Conservation (phyloP, 1,140 invertebrate species). For the Galendromus occidentalis region DNA sequence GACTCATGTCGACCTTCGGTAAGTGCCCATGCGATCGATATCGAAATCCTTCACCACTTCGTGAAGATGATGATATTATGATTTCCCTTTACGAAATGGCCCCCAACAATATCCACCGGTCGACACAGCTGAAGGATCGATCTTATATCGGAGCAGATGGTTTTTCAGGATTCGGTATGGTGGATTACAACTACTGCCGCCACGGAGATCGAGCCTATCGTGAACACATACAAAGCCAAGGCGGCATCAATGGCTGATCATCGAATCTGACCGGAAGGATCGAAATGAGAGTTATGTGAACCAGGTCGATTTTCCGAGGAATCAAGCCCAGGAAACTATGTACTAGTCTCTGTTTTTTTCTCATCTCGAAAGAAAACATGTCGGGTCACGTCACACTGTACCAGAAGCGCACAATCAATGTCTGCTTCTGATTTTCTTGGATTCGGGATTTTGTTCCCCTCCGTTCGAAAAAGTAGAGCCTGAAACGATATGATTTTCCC, state of each 20-base stretch:
- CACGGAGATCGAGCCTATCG: background rate
- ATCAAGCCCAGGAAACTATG: no score
- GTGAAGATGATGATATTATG: background rate
- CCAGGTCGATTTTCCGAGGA: no score
- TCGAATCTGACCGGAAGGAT: no score
- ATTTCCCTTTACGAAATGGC: background rate
- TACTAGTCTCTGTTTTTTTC: no score
- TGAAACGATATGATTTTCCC: no score
- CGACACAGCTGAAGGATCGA: background rate
- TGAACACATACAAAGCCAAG: background rate
- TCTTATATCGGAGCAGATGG: background rate
- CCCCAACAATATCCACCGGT: background rate
- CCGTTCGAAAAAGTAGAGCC: no score
- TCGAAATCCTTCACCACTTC: background rate
- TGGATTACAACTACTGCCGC: background rate
- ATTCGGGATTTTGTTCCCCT: no score
- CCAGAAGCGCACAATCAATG: no score
- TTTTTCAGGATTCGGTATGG: background rate
- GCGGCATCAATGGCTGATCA: conserved; percentile 7
- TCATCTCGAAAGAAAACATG: no score
- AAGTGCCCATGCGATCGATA: background rate
- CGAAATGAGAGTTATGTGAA: no score
- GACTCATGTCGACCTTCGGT: background rate
- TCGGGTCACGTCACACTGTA: no score
- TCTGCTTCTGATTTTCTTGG: no score